Evolutionary conservation across 1,140 invertebrate genomes (phyloP), one percentile per base, ranked within the genome.

Genomic region (Araneus ventricosus): DNA sequence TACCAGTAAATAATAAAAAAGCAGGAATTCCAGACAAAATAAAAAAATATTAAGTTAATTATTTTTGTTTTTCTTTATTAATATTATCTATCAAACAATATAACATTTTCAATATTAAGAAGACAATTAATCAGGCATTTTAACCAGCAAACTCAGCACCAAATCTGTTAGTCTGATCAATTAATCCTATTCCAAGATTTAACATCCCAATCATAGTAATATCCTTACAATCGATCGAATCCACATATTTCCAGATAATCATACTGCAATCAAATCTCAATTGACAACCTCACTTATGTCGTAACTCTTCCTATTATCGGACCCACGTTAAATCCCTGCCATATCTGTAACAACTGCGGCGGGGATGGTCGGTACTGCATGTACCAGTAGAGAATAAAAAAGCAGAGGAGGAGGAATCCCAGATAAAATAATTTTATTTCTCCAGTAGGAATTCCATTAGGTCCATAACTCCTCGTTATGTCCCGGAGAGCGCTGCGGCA

Each of bases 381-480:
- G 45, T 52, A 52, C 45, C 45, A 52, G 41, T 14, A 52, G 45
- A 52, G 45, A 52, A 52, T 17, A n/a, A 37, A 27, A 88, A 88
- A 70, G 30, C n/a, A n/a, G 34, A 10, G 41, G n/a, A 41, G 24
- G 59, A 4, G 39, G 30, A 63, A 67, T 30, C 57, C 14, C 20
- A 88, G 86, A 88, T 88, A 88, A 88, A 88, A 39, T 67, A 61
- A 88, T 70, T 88, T 88, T 88, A 88, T 88, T 70, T 70, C 86
- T 24, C 86, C 86, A 34, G 24, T 27, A 88, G 86, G 86, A 88
- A 67, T 67, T 37, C 52, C 30, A 37, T 8, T 20, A 7, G 22
- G 86, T 37, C 61, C 86, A 61, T 88, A 88, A 88, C 88, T 89
- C 45, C 88, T 89, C 41, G 67, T 79, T 89, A 89, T n/a, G 39